phyloP scores from a whole-genome alignment of 2,797 vertebrate species.

The Eremophila alpestris region DNA sequence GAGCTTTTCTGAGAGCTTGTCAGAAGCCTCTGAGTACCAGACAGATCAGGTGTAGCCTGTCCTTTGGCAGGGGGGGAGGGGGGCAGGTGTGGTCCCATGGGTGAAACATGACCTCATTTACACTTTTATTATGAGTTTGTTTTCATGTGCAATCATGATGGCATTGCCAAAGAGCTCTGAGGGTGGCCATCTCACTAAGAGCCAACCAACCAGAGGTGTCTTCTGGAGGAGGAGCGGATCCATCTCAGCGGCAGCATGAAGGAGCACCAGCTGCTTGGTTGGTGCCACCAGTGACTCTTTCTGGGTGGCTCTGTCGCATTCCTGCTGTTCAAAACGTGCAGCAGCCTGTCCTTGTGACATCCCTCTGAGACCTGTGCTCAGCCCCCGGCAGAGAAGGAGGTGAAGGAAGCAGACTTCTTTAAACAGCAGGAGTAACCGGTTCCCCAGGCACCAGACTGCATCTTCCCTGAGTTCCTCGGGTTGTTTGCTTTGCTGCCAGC shows the following conservation, averaged over 20 bases:
- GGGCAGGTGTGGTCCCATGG: constrained; percentile 15
- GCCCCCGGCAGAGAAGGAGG: neutral
- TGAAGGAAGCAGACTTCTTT: neutral
- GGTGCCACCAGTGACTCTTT: neutral
- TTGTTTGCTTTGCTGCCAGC: neutral
- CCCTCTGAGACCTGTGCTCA: neutral
- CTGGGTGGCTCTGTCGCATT: neutral
- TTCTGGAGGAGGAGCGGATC: neutral
- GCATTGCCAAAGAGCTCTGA: constrained; percentile 13
- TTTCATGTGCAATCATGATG: constrained; percentile 10
- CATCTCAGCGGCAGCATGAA: neutral
- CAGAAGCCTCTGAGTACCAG: constrained; percentile 79
- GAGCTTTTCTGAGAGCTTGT: constrained; percentile 82
- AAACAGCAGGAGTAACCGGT: neutral
- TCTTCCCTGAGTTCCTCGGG: fast-evolving
- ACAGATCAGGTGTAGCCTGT: constrained; percentile 79
- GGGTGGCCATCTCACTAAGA: neutral
- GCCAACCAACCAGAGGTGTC: neutral
- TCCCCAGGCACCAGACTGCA: neutral
- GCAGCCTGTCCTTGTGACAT: neutral
- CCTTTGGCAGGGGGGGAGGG: neutral
- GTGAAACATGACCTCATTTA: constrained; percentile 51
- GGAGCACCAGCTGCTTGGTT: neutral
- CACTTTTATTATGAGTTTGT: constrained; percentile 22
- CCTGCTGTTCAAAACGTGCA: neutral